Evolutionary conservation across 2,113 vertebrate species (phyloP), one percentile per base, ranked within the genome.

Genomic region (Sakesphorus luctuosus): DNA sequence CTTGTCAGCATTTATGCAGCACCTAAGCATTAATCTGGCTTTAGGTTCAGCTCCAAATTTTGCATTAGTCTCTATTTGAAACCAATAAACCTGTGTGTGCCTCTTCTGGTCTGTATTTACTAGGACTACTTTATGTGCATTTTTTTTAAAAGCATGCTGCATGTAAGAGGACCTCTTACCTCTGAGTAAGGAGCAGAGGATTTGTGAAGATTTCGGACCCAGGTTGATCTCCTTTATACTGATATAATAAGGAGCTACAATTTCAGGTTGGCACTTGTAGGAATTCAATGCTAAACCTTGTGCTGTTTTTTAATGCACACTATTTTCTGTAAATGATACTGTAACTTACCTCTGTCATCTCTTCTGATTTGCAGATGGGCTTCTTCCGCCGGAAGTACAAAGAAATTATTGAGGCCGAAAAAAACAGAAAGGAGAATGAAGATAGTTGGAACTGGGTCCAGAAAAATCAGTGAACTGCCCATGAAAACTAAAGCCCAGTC

Each of bases 381-480:
- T 99, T 99, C 98, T 99, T 99, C 96, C 99, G 99, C 75, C 98
- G 99, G 94, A 99, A 98, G 92, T 99, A 99, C 98, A 99, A 99
- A 97, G 99, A 99, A 96, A 99, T 99, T 72, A 99, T 99, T 13
- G 99, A 99, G 91, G 99, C 99, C 0, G 99, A 99, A 93, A 99
- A 99, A 97, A 99, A 98, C 98, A 98, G 99, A 93, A 99, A 99
- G 96, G 99, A 99, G 97, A 99, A 99, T 19, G 99, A 99, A 95
- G 99, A 99, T 69, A 99, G 98, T 97, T 99, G 99, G 99, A 99
- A 99, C 97, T 99, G 99, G 99, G 98, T 99, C 96, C 99, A 99
- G 94, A 99, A 99, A 98, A 98, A 98, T 95, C 99, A 99, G 97
- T 99, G 98, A 99, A 97, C 96, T 92, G 90, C 97, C 98, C 78